Evolutionary conservation across 2,113 vertebrate species (phyloP), one percentile per base, ranked within the genome.

Genomic region (Sakesphorus luctuosus): DNA sequence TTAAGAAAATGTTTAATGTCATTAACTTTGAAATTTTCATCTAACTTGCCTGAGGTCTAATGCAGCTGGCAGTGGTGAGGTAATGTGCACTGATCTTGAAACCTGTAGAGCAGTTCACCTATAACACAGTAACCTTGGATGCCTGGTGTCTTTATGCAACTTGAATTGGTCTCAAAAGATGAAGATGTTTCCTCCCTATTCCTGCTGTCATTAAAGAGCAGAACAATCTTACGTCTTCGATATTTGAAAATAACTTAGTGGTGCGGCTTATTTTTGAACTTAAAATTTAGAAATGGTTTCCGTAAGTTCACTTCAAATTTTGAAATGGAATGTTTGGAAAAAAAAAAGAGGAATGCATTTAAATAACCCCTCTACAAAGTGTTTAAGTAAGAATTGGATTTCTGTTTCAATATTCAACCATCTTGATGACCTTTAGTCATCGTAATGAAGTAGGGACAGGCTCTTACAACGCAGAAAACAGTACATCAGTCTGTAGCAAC

Each of bases 391-490:
- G 35, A 84, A 46, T 4, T 43, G 24, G 20, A 59, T 65, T 84
- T 81, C 66, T 67, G 18, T 72, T 87, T 65, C 55, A 49, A 6
- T 23, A 21, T 65, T 66, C 56, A 71, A 8, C 12, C 23, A 3
- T 11, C 23, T 74, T 10, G 1, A 14, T 61, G 29, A 26, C 35
- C 28, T 82, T 85, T 43, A 85, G 29, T 53, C 53, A 36, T 35
- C 0, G 0, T 18, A 35, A 43, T 29, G 10, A 49, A 33, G 24
- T 11, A 24, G 6, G 47, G 26, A 15, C 1, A 2, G 36, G 18
- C 18, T 89, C 33, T 80, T 75, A 17, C 50, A 40, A 55, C 20
- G 59, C 52, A 47, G 69, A 69, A 87, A 56, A 3, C 1, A 0
- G 47, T 29, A 36, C 23, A 18, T 58, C 50, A 43, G 1, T 25